These are phyloP conservation scores for Cepaea nemoralis DNA, from an alignment of 1,140 invertebrate species.

Conservation along the genomic window DNA sequence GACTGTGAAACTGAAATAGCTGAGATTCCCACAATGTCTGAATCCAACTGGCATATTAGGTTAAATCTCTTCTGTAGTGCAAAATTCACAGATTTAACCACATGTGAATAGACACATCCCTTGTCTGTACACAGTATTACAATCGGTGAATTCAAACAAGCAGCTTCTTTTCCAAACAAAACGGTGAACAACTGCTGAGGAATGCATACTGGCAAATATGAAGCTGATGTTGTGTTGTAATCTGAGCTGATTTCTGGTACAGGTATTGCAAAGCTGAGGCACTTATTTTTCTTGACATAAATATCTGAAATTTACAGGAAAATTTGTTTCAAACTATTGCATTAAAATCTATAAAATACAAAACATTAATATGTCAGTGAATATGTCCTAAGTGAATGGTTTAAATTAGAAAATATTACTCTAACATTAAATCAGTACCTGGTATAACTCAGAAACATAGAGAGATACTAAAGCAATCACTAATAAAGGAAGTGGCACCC, in stretches of 20 bases:
- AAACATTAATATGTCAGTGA: no score
- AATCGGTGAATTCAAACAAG: conserved; percentile 18
- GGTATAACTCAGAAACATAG: no score
- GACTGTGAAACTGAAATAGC: not conserved
- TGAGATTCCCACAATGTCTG: not conserved
- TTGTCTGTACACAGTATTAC: not conserved
- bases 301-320: not conserved
- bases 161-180: conserved; percentile 22
- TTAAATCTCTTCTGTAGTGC: not conserved
- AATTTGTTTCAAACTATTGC: not conserved
- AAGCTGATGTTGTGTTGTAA: not conserved
- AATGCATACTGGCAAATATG: not conserved
- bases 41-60: conserved; percentile 20
- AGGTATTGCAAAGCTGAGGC: not conserved
- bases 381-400: no score
- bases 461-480: no score
- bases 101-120: conserved; percentile 19
- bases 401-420: no score
- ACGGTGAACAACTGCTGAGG: not conserved
- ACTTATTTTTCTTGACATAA: not conserved
- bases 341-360: no score
- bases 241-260: not conserved
- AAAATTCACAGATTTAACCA: not conserved
- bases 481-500: no score
- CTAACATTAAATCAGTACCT: no score